phyloP scores from a whole-genome alignment of 2,888 invertebrate genomes.

The Himalopsyche japonica region DNA sequence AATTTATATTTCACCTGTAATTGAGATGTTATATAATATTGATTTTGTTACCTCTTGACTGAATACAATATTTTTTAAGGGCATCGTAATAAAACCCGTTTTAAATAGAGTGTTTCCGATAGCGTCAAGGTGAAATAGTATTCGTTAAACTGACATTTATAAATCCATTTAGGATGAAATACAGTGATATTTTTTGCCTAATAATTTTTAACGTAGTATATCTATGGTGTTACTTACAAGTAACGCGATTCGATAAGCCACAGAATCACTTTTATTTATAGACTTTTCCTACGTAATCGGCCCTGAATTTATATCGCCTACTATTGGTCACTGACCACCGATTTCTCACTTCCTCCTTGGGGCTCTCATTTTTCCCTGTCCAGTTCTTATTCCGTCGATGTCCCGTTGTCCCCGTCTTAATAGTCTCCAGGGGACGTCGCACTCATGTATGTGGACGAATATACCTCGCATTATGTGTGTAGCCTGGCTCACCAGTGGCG shows the following conservation, averaged over 20 bases:
- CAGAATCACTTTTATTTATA: neutral
- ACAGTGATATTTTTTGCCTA: too few species aligned
- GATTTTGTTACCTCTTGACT: too few species aligned
- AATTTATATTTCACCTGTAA: too few species aligned
- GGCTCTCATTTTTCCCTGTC: neutral
- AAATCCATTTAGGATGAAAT: too few species aligned
- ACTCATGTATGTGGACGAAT: neutral
- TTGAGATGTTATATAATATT: too few species aligned
- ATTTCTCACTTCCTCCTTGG: conserved; percentile 1
- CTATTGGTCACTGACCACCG: neutral
- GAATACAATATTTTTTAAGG: too few species aligned
- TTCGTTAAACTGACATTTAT: too few species aligned
- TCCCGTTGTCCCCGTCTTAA: neutral
- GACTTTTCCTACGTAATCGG: neutral
- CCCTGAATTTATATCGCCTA: neutral
- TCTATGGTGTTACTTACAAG: neutral
- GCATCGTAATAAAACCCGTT: too few species aligned
- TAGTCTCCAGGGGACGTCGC: neutral
- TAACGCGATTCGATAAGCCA: neutral
- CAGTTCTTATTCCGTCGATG: neutral
- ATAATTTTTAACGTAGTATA: too few species aligned
- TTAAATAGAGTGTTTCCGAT: too few species aligned
- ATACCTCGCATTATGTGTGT: neutral
- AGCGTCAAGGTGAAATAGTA: too few species aligned
- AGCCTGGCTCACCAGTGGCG: neutral